Evolutionary conservation across 2,113 vertebrate species (phyloP).

Genomic region (Naja naja): DNA sequence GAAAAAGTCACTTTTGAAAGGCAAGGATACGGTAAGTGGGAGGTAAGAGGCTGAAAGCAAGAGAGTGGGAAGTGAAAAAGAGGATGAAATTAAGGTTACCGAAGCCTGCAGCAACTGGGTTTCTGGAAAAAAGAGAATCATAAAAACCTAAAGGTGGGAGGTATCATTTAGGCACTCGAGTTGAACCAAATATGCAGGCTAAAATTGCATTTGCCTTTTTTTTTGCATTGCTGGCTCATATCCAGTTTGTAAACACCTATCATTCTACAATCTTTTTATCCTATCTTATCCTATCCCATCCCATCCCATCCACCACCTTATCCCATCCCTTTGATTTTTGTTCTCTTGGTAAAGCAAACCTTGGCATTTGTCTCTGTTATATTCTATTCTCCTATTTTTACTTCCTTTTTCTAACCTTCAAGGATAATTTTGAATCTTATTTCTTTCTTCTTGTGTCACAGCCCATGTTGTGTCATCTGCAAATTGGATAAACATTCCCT

Average conservation of each 20-base stretch:
- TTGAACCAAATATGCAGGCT: background rate
- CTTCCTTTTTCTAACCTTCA: background rate
- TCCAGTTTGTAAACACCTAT: background rate
- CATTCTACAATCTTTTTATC: background rate
- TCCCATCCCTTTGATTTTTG: background rate
- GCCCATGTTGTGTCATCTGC: background rate
- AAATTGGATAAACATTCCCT: background rate
- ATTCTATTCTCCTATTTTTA: background rate
- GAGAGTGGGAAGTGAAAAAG: background rate
- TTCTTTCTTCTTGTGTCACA: background rate
- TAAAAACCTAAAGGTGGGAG: background rate
- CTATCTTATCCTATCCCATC: background rate
- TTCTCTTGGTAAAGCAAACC: background rate
- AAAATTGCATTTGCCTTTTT: background rate
- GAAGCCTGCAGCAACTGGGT: background rate
- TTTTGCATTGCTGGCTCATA: background rate
- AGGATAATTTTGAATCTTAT: background rate
- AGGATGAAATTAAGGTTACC: background rate
- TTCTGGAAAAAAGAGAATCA: background rate
- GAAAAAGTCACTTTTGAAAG: background rate
- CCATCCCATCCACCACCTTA: background rate
- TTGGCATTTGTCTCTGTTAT: background rate
- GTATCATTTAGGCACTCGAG: background rate
- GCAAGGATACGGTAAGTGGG: background rate
- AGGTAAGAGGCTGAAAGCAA: background rate